Evolutionary conservation across 2,888 invertebrate genomes (phyloP).

Genomic region (Dorcus hopei): DNA sequence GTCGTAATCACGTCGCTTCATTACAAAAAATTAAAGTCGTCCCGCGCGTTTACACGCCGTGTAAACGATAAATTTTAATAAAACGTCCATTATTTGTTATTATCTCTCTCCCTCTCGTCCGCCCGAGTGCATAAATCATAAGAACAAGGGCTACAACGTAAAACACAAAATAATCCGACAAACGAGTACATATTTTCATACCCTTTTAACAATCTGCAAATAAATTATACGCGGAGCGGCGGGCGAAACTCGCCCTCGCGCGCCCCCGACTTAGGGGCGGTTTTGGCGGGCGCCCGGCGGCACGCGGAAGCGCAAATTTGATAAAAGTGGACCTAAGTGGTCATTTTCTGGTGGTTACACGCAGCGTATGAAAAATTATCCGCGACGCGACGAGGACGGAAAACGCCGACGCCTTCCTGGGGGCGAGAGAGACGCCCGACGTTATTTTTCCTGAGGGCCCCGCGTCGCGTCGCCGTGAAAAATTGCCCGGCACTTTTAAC

Average conservation of each 20-base stretch:
- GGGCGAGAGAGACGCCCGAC: constrained; percentile 6
- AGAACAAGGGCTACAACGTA: too few relatives aligned
- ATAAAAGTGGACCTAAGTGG: constrained; percentile 44
- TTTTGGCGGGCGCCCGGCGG: neutral
- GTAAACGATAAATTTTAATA: too few relatives aligned
- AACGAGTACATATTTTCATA: constrained; percentile 26
- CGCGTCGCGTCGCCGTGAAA: constrained; percentile 35
- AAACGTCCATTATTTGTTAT: too few relatives aligned
- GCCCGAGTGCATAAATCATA: too few relatives aligned
- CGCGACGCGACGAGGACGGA: constrained; percentile 18
- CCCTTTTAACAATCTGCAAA: constrained; percentile 39
- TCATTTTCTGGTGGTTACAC: constrained; percentile 44
- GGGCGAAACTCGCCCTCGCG: constrained; percentile 4
- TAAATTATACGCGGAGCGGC: constrained; percentile 31
- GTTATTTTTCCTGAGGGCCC: constrained; percentile 20
- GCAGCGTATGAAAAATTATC: constrained; percentile 41
- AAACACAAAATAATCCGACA: neutral
- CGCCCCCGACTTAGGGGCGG: neutral
- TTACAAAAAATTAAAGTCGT: too few relatives aligned
- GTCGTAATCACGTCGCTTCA: too few relatives aligned
- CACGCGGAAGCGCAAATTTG: constrained; percentile 32
- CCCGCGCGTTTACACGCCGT: too few relatives aligned
- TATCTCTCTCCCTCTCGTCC: too few relatives aligned
- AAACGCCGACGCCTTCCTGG: constrained; percentile 19
- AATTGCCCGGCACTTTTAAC: constrained; percentile 45